Base-by-base conservation (phyloP, 2,797 vertebrate species). In the Aulostomus chinensis region DNA sequence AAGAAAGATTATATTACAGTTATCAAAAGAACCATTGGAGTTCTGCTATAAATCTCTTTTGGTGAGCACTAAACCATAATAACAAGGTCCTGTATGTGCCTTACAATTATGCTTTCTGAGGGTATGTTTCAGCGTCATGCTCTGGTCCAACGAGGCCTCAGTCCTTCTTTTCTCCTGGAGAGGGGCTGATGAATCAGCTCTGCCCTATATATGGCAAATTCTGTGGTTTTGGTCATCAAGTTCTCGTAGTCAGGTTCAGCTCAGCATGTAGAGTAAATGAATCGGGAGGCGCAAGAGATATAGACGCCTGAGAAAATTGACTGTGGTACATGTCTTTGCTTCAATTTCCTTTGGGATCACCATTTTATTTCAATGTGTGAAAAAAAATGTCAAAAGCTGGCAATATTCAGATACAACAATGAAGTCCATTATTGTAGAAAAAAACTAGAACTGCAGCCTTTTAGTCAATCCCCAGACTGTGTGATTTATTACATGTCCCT, bases 61-160 rank as follows among this genome's bases (percentile, higher is more conserved):
- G 41, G 42, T 48, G 37, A 68, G 39, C n/a, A n/a, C n/a, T n/a
- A n/a, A n/a, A n/a, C 56, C 33, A 39, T 83, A 84, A 85, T 85
- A 46, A 84, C 77, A 86, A 76, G 78, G 62, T 58, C 20, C 5
- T 3, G 0, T 16, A 12, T 30, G 24, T 47, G 65, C 68, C 69
- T 77, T 68, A 43, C 52, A 83, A 81, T 85, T 81, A 76, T 21
- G 33, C 26, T 49, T 29, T 61, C 26, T 53, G 39, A 69, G 62
- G 55, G 11, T 30, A 43, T 39, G 51, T 71, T 83, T 82, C 53
- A 65, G 79, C 40, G 67, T 37, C 29, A 55, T 73, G 49, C 43
- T 70, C 34, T 36, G 50, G 61, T 67, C 50, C 51, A 58, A 41
- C 56, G 54, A 64, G 56, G 58, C 51, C 57, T 36, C 24, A 4